These are phyloP conservation scores for Leuciscus waleckii DNA, from an alignment of 2,797 vertebrate species.

Conservation along the genomic window DNA sequence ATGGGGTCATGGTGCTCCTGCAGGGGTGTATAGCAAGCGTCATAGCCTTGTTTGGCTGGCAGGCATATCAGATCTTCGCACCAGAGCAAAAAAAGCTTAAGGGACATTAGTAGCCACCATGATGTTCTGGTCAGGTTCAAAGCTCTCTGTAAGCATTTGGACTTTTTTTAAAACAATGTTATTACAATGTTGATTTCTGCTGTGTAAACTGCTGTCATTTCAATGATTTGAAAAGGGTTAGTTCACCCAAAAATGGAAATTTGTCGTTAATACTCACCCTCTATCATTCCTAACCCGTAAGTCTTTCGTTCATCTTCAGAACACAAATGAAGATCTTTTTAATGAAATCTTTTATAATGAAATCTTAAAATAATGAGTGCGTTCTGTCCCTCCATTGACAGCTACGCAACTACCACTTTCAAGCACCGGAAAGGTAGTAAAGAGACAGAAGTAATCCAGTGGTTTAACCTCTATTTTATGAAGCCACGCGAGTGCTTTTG, in stretches of 20 bases:
- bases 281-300: not conserved
- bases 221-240: not conserved
- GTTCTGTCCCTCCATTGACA: not conserved
- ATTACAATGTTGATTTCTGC: not conserved
- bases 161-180: not conserved
- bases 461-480: too few relatives aligned
- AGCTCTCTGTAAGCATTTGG: not conserved
- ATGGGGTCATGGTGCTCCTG: conserved; percentile 81
- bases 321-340: not conserved
- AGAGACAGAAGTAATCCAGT: too few relatives aligned
- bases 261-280: not conserved
- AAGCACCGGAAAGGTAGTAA: not conserved
- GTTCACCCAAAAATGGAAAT: not conserved
- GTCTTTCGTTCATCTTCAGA: too few relatives aligned
- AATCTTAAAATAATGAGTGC: not conserved
- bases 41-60: conserved; percentile 77
- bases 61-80: conserved; percentile 71
- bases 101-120: conserved; percentile 58
- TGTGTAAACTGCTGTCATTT: not conserved
- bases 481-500: too few relatives aligned
- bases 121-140: not conserved
- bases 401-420: not conserved
- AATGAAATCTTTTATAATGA: not conserved
- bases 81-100: conserved; percentile 68
- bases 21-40: conserved; percentile 80